Percentiles rank a stretch among this genome's conserved stretches.
Conservation (phyloP, 2,888 invertebrate species). For the Germaria angustata region DNA sequence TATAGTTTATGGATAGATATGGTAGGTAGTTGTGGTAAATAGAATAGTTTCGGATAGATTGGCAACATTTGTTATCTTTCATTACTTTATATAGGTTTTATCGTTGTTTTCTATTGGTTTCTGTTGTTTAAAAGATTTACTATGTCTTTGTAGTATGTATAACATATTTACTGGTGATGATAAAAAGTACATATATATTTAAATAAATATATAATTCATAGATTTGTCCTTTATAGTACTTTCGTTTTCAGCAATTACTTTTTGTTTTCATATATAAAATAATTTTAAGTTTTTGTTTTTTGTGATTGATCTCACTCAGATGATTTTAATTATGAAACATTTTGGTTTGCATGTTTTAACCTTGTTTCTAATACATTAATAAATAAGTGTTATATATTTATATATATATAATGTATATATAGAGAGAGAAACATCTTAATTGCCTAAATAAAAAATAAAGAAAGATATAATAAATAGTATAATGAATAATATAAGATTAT, state of each 20-base stretch:
- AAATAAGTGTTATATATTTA: constrained; percentile 67
- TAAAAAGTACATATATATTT: constrained; percentile 33
- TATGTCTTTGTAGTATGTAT: constrained; percentile 14
- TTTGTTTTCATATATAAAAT: constrained; percentile 34
- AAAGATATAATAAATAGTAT: constrained; percentile 68
- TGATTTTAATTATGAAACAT: constrained; percentile 59
- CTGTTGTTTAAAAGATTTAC: constrained; percentile 24
- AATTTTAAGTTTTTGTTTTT: constrained; percentile 28
- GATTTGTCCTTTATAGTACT: constrained; percentile 53
- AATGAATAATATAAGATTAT: constrained; percentile 50
- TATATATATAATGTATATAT: constrained; percentile 64
- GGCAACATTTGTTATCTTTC: constrained; percentile 44
- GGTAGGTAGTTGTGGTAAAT: constrained; percentile 37
- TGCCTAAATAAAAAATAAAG: constrained; percentile 71
- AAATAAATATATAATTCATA: constrained; percentile 46
- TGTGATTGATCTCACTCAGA: constrained; percentile 47
- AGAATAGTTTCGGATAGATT: constrained; percentile 34
- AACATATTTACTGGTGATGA: constrained; percentile 40
- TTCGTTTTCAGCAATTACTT: constrained; percentile 49
- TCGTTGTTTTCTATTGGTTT: constrained; percentile 46
- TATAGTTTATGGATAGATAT: constrained; percentile 15
- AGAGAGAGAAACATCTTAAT: constrained; percentile 70
- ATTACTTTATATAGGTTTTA: constrained; percentile 16
- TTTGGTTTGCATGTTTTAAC: constrained; percentile 33
- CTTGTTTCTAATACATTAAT: constrained; percentile 65